Conservation (phyloP, 2,888 invertebrate species). For the Cheilosia vernalis region DNA sequence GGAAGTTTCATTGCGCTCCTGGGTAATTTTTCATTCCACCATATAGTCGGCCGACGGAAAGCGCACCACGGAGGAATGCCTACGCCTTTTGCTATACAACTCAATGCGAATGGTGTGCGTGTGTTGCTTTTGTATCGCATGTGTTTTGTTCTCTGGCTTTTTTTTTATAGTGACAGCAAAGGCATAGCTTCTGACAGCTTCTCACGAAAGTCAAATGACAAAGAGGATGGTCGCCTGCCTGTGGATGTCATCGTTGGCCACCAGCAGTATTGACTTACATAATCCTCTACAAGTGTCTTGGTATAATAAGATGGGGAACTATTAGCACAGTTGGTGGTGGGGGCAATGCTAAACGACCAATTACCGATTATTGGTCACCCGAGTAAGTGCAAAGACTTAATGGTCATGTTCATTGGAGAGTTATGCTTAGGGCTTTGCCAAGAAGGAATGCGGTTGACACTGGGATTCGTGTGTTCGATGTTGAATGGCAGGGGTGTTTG, state of each 20-base stretch:
- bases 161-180: not conserved
- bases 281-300: conserved; percentile 19
- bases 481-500: not conserved
- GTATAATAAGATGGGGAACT: conserved; percentile 19
- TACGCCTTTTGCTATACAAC: conserved; percentile 19
- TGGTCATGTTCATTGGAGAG: conserved; percentile 16
- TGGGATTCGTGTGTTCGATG: not conserved
- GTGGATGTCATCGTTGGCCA: conserved; percentile 35
- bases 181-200: conserved; percentile 24
- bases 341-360: conserved; percentile 22
- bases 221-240: conserved; percentile 44
- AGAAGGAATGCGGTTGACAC: not conserved
- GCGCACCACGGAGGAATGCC: conserved; percentile 26
- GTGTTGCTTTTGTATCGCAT: not conserved
- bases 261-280: conserved; percentile 10
- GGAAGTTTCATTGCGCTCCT: conserved; percentile 54
- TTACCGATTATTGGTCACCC: conserved; percentile 38
- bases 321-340: conserved; percentile 5
- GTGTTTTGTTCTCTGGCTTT: conserved; percentile 3
- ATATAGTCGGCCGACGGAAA: not conserved
- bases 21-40: conserved; percentile 63
- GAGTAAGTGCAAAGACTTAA: conserved; percentile 7
- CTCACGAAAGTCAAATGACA: conserved; percentile 28
- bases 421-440: not conserved
- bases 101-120: conserved; percentile 24